These are phyloP conservation scores for Margarornis squamiger DNA, from an alignment of 2,797 vertebrate species.

Conservation along the genomic window DNA sequence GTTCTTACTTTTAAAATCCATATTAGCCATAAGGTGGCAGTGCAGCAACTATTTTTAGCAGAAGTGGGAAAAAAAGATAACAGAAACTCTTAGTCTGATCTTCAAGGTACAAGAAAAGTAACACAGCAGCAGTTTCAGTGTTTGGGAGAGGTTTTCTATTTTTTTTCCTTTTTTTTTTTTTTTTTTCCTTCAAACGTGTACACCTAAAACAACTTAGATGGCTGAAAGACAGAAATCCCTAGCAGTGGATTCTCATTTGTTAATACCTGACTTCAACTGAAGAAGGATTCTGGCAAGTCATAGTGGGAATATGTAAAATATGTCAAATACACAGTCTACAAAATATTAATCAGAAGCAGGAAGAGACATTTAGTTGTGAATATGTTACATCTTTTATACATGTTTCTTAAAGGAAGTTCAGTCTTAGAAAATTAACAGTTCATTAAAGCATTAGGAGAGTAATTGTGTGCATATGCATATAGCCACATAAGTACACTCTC, in stretches of 20 bases:
- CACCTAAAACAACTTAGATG: neutral
- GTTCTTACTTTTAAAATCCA: neutral
- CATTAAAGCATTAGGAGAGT: neutral
- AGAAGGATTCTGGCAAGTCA: neutral
- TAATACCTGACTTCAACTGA: neutral
- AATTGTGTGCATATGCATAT: neutral
- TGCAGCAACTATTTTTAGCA: constrained; percentile 55
- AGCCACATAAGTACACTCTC: neutral
- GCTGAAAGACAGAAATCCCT: neutral
- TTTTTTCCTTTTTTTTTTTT: neutral
- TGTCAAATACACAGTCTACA: neutral
- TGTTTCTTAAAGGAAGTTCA: neutral
- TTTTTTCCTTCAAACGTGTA: neutral
- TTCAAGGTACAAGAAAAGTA: neutral
- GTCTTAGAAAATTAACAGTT: neutral
- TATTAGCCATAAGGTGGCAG: constrained; percentile 75
- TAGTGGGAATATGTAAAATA: neutral
- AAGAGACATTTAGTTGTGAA: neutral
- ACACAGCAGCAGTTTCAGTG: neutral
- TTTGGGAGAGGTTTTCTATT: neutral
- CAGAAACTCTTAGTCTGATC: neutral
- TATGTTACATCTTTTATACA: neutral
- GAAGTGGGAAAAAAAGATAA: neutral
- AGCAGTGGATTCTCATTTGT: neutral
- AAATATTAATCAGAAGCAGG: neutral